Evolutionary conservation across 1,140 invertebrate species (phyloP), one percentile per base, ranked within the genome.

Genomic region (Papilio xuthus): DNA sequence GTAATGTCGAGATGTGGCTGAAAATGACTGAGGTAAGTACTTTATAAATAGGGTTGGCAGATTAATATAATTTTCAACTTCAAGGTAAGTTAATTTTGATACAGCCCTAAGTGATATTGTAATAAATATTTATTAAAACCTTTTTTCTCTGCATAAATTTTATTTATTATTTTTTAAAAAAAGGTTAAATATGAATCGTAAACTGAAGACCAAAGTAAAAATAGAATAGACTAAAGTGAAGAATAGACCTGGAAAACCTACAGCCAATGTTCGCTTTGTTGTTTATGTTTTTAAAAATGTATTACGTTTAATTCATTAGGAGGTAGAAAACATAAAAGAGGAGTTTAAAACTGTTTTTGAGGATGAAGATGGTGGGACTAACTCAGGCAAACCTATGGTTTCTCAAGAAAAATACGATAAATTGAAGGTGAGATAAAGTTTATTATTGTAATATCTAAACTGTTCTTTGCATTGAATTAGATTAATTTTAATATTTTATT

Each of bases 1-100:
- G 98, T 95, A 99, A 99, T 95, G 98, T 99, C 95, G 98, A 99
- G 93, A 96, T 97, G 94, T 99, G 98, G 98, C 88, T 89, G 67
- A 92, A 92, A 86, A 92, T 92, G 89, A 88, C 90, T 3, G 88
- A 90, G 89, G 90, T 92, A 85, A 77, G 85, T 83, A 56, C 18
- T 69, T 18, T 26, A 23, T 32, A 67, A 26, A 9, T 23, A 56
- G 20, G 23, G 20, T 26, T 20, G 23, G 3, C 56, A 26, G 56
- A 10, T 60, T 12, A 28, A 9, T n/a, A 47, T 47, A 37, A 37
- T 37, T 37, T 37, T 37, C 32, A 37, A 37, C 7, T 37, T 37
- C 7, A 32, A 32, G 32, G 32, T 32, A 32, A 32, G 32, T 32
- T 3, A 32, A 32, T 32, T 32, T 32, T 32, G 32, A 32, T 3